Evolutionary conservation across 2,113 vertebrate genomes (phyloP).

Genomic region (Albula goreensis): DNA sequence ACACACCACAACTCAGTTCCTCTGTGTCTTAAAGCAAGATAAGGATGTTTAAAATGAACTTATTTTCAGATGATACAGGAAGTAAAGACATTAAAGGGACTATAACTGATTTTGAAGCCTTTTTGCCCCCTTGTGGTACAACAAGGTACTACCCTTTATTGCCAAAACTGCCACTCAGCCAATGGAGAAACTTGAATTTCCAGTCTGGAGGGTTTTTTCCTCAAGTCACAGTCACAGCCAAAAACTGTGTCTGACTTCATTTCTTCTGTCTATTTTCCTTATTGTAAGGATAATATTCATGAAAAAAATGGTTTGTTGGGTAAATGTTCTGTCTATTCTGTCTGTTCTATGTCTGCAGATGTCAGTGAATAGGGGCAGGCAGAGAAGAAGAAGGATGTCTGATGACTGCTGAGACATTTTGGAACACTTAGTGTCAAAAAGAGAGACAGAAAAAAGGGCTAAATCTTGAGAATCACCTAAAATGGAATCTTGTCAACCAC

Average conservation of each 20-base stretch:
- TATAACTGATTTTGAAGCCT: background rate
- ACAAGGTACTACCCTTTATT: background rate
- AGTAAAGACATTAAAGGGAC: background rate
- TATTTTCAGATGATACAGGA: background rate
- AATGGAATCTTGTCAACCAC: background rate
- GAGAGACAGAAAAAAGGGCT: background rate
- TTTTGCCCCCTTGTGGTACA: background rate
- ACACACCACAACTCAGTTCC: background rate
- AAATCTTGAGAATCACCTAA: background rate
- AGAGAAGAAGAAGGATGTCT: background rate
- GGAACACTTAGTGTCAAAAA: background rate
- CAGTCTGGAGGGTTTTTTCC: background rate
- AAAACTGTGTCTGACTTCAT: background rate
- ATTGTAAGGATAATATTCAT: background rate
- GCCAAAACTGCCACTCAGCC: background rate
- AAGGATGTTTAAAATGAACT: background rate
- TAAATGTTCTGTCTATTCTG: background rate
- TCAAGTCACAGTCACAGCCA: background rate
- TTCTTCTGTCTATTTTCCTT: background rate
- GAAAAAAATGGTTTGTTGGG: background rate
- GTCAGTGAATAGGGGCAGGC: background rate
- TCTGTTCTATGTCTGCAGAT: background rate
- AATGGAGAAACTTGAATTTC: background rate
- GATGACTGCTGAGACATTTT: slow-evolving; percentile 38
- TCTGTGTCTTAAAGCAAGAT: background rate